A percentile compares a stretch with the other conserved stretches of the same genome.
phyloP scores from a whole-genome alignment of 37 sponge, comb jelly and placozoan genomes.

The Chondrilla cf. caribensis region DNA sequence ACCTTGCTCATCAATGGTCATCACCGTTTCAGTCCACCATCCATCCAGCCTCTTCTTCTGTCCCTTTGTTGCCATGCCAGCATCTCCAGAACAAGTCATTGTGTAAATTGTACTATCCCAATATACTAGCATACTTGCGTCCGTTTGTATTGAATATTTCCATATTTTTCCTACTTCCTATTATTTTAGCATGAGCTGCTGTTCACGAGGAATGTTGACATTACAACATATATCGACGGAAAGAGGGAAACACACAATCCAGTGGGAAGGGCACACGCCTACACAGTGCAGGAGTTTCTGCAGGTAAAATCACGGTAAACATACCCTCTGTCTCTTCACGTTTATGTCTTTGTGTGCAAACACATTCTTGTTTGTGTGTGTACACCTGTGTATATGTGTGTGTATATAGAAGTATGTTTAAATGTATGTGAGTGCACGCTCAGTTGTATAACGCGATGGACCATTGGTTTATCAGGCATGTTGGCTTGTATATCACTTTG shows the following conservation, averaged over 20 bases:
- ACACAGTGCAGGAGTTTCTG: conserved; percentile 77
- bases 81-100: too few relatives aligned
- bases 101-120: too few relatives aligned
- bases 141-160: neutral
- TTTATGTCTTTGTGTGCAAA: neutral
- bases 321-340: neutral
- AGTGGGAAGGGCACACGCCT: conserved; percentile 69
- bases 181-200: conserved; percentile 62
- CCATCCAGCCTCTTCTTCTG: too few relatives aligned
- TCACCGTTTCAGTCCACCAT: too few relatives aligned
- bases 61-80: too few relatives aligned
- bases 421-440: too few relatives aligned
- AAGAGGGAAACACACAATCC: conserved; percentile 82
- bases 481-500: too few relatives aligned
- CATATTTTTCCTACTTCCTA: neutral
- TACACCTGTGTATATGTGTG: too few relatives aligned
- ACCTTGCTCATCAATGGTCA: too few relatives aligned
- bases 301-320: conserved; percentile 56
- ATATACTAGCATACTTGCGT: neutral
- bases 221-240: conserved; percentile 82
- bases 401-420: too few relatives aligned
- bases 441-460: too few relatives aligned
- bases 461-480: too few relatives aligned
- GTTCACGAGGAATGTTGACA: conserved; percentile 79
- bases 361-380: neutral